A percentile compares a stretch with the other conserved stretches of the same genome.
phyloP scores from a whole-genome alignment of 2,888 invertebrate species.

The Melanargia galathea region DNA sequence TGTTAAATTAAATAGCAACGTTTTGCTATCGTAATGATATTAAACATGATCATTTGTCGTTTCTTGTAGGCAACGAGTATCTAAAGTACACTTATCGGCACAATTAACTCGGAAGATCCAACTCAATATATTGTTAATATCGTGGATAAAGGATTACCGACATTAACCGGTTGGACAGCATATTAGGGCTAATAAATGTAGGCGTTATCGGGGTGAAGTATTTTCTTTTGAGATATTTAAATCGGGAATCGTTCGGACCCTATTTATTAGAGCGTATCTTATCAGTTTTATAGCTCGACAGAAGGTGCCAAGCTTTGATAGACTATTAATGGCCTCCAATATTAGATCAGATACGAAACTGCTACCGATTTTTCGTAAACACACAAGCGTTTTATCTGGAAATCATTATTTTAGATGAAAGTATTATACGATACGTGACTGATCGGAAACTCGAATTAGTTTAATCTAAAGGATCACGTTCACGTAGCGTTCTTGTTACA shows the following conservation, averaged over 20 bases:
- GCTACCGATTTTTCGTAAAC: slow-evolving; percentile 42
- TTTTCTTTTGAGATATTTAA: slow-evolving; percentile 60
- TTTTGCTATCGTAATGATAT: slow-evolving; percentile 33
- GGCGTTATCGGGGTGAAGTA: slow-evolving; percentile 55
- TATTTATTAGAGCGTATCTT: slow-evolving; percentile 56
- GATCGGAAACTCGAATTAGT: not conserved
- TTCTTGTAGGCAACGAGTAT: slow-evolving; percentile 30
- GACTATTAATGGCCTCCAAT: slow-evolving; percentile 49
- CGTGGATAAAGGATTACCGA: slow-evolving; percentile 46
- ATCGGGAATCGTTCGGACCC: slow-evolving; percentile 56
- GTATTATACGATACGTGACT: not conserved
- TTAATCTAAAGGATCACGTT: not conserved
- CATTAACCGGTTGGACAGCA: slow-evolving; percentile 49
- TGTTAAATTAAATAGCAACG: slow-evolving; percentile 32
- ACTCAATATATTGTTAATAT: slow-evolving; percentile 56
- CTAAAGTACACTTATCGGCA: slow-evolving; percentile 54
- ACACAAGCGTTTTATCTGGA: slow-evolving; percentile 11
- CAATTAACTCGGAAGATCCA: slow-evolving; percentile 68
- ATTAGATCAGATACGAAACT: slow-evolving; percentile 47
- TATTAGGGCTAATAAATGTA: slow-evolving; percentile 51
- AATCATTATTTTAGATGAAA: slow-evolving; percentile 15
- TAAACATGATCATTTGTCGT: slow-evolving; percentile 31
- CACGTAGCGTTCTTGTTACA: not conserved
- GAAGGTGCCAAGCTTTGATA: slow-evolving; percentile 55
- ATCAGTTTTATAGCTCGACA: slow-evolving; percentile 49